Evolutionary conservation across 2,797 vertebrate species (phyloP).

Genomic region (Tokudaia tokunoshimensis): DNA sequence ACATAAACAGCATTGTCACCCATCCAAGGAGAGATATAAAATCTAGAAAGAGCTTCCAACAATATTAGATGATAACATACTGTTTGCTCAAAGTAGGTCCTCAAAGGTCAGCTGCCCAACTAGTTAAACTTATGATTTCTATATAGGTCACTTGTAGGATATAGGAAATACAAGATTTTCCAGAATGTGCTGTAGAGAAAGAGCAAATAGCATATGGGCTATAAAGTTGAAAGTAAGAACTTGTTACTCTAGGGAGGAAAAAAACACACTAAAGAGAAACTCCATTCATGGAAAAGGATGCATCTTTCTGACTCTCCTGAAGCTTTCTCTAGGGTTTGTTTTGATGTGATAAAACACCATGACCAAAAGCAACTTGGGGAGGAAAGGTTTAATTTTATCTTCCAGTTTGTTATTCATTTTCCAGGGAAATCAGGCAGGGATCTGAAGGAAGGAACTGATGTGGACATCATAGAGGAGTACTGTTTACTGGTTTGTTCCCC

Average conservation of each 20-base stretch:
- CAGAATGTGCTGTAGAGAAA: background rate
- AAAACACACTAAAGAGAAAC: background rate
- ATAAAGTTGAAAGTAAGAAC: background rate
- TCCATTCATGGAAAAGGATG: background rate
- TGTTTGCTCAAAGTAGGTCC: background rate
- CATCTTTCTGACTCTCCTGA: background rate
- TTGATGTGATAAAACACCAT: background rate
- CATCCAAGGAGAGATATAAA: background rate
- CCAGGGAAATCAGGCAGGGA: background rate
- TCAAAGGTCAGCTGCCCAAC: background rate
- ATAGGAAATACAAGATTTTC: background rate
- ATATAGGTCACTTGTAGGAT: background rate
- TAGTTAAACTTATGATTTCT: background rate
- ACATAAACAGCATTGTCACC: background rate
- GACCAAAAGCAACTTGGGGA: background rate
- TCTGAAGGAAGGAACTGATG: background rate
- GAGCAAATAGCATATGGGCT: background rate
- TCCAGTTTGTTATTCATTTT: background rate
- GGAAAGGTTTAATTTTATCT: background rate
- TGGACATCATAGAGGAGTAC: background rate
- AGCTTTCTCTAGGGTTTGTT: background rate
- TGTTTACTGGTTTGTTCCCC: background rate
- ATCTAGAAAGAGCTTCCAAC: background rate
- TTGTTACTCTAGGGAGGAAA: background rate
- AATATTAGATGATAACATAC: background rate